Percentiles rank a stretch among this genome's conserved stretches.
phyloP scores from a whole-genome alignment of 92 coral and sea anemone genomes.

The Nematostella vectensis region DNA sequence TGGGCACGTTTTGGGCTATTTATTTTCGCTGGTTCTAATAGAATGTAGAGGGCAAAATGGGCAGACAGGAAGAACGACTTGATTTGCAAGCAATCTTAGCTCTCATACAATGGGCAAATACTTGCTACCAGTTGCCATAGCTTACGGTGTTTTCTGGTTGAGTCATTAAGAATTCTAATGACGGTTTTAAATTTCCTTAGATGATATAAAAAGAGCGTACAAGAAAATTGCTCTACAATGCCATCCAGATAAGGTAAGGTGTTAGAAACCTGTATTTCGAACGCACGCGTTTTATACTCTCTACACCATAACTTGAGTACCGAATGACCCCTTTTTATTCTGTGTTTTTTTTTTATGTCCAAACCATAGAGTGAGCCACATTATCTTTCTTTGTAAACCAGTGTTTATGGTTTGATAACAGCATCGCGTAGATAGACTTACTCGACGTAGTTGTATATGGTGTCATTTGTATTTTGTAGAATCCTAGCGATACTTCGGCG shows the following conservation, averaged over 20 bases:
- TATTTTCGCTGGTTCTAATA: background rate
- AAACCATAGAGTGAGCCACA: constrained; percentile 1
- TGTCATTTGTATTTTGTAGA: constrained; percentile 55
- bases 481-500: constrained; percentile 54
- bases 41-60: constrained; percentile 11
- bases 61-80: constrained; percentile 8
- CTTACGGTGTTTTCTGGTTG: background rate
- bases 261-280: too few species aligned
- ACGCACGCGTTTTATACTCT: too few species aligned
- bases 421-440: too few species aligned
- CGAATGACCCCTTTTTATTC: too few species aligned
- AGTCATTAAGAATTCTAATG: constrained; percentile 6
- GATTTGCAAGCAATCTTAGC: background rate
- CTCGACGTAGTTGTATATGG: too few species aligned
- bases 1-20: constrained; percentile 1
- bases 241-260: constrained; percentile 87
- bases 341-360: too few species aligned
- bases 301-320: too few species aligned
- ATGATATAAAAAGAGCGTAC: constrained; percentile 83
- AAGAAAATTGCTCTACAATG: constrained; percentile 76
- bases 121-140: background rate
- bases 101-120: background rate
- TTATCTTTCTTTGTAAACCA: constrained; percentile 2
- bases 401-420: constrained; percentile 8
- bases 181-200: constrained; percentile 53